Evolutionary conservation across 2,888 invertebrate species (phyloP), one percentile per base, ranked within the genome.

Genomic region (Catotricha subobsoleta): DNA sequence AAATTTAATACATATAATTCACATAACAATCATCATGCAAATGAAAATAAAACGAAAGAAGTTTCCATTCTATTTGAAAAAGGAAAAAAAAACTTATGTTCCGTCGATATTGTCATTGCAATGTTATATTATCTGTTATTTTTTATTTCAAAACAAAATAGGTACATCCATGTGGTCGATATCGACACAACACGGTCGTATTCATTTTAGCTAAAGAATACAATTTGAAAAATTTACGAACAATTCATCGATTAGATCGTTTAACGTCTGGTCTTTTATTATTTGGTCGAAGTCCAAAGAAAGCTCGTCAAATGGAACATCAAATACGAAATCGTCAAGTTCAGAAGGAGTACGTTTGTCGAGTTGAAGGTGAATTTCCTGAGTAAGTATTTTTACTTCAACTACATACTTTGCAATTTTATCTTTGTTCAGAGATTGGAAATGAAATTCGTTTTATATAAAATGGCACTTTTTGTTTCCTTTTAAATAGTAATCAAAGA

Each of bases 131-230:
- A n/a, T n/a, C n/a, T n/a, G n/a, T n/a, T n/a, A n/a, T n/a, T n/a
- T n/a, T n/a, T n/a, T n/a, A n/a, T n/a, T n/a, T n/a, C n/a, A n/a
- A n/a, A n/a, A n/a, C 25, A 10, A 12, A 36, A 25, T 34, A 91
- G 90, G 88, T 91, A 45, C 97, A 98, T 64, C 95, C 97, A 3
- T 97, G 97, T 63, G 98, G 98, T 46, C 74, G 95, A 55, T 99
- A 97, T 66, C 74, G 94, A 41, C 90, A 94, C 68, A 98, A 98
- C 66, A 91, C 94, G 7, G 84, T 98, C 48, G 83, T 90, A 42
- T 92, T 90, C 62, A 94, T 97, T 54, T 72, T 98, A 54, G 90
- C 91, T 51, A 92, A 92, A 66, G 94, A 97, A 64, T 83, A 91
- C 64, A 88, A 88, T 65, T 68, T 90, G 65, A 84, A 86, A 63